These are phyloP conservation scores for Acanthaster planci DNA, from an alignment of 35 echinoderm and acorn worm genomes.

Conservation along the genomic window DNA sequence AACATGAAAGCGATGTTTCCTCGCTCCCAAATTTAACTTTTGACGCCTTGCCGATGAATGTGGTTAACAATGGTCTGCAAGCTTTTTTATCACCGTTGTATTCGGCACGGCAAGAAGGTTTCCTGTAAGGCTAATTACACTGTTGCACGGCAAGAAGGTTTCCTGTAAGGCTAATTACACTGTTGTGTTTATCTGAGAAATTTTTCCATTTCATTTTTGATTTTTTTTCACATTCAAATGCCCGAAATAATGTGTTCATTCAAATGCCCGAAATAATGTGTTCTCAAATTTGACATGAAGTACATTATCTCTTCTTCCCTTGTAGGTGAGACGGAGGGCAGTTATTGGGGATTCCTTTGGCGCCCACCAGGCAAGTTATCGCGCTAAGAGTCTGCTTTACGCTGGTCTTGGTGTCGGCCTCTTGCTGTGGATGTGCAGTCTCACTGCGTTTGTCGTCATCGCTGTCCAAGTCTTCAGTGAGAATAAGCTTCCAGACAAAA, in stretches of 20 bases:
- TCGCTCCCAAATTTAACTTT: too few species aligned
- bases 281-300: not conserved
- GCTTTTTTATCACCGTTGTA: too few species aligned
- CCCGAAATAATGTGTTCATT: not conserved
- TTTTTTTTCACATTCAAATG: not conserved
- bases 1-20: too few species aligned
- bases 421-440: not conserved
- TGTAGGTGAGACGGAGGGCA: conserved; percentile 11
- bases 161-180: too few species aligned
- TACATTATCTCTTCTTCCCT: not conserved
- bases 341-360: conserved; percentile 18
- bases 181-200: too few species aligned
- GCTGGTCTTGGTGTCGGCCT: conserved; percentile 3
- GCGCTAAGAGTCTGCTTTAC: conserved; percentile 19
- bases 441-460: not conserved
- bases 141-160: too few species aligned
- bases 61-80: too few species aligned
- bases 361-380: conserved; percentile 32
- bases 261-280: not conserved
- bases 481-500: not conserved
- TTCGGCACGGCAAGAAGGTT: too few species aligned
- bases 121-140: too few species aligned
- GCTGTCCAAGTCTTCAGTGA: not conserved
- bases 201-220: not conserved
- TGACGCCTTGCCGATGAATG: too few species aligned